A percentile compares a stretch with the other conserved stretches of the same genome.
These are phyloP conservation scores for Myotis daubentonii DNA, from an alignment of 2,797 vertebrate genomes.

Conservation along the genomic window DNA sequence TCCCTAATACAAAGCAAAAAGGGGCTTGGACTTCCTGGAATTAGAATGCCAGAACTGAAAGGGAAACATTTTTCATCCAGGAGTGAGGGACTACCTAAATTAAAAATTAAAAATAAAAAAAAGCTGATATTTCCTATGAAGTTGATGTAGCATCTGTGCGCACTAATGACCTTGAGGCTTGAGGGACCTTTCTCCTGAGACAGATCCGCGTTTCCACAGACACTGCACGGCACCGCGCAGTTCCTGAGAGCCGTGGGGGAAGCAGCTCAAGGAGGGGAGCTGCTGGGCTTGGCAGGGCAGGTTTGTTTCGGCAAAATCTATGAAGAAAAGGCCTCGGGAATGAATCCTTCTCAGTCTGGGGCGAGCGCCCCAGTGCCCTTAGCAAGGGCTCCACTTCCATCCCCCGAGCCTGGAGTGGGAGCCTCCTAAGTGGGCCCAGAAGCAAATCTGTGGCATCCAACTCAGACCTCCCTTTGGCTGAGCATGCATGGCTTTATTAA, in stretches of 20 bases:
- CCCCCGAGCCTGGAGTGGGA: not conserved
- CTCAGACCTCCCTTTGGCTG: not conserved
- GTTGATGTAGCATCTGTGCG: not conserved
- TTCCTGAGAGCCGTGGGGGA: not conserved
- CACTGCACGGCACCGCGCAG: not conserved
- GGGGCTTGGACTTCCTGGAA: not conserved
- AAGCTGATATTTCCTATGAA: not conserved
- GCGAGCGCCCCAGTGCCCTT: not conserved
- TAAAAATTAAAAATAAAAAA: constrained; percentile 9
- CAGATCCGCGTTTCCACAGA: not conserved
- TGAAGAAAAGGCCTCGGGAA: not conserved
- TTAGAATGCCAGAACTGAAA: constrained; percentile 11
- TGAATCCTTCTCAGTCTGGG: not conserved
- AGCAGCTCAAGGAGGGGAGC: not conserved
- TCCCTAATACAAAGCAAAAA: constrained; percentile 54
- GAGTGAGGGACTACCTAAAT: constrained; percentile 14
- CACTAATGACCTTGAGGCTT: not conserved
- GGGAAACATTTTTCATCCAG: not conserved
- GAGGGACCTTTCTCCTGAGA: not conserved
- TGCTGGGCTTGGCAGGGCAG: not conserved
- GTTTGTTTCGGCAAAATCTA: not conserved
- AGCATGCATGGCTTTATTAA: not conserved
- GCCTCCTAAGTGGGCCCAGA: not conserved
- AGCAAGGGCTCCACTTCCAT: not conserved
- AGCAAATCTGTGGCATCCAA: not conserved